Evolutionary conservation across 2,797 vertebrate species (phyloP).

Genomic region (Miichthys miiuy): DNA sequence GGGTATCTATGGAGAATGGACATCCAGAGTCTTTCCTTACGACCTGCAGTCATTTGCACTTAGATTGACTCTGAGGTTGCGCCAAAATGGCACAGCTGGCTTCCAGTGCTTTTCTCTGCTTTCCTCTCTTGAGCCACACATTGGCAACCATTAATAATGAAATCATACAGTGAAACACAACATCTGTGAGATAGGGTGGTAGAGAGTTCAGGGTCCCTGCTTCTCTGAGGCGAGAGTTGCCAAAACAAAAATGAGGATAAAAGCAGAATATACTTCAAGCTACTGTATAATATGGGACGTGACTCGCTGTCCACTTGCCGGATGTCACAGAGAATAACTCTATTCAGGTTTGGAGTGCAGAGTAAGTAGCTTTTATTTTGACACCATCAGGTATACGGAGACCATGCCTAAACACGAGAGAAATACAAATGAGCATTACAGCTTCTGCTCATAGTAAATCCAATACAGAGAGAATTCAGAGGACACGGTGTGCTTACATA

Average conservation of each 20-base stretch:
- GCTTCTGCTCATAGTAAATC: conserved; percentile 62
- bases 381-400: conserved; percentile 64
- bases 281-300: conserved; percentile 60
- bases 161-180: conserved; percentile 72
- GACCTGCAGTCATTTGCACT: conserved; percentile 85
- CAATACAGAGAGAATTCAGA: conserved; percentile 69
- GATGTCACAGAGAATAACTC: conserved; percentile 68
- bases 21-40: conserved; percentile 76
- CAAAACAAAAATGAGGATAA: conserved; percentile 69
- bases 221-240: conserved; percentile 64
- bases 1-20: conserved; percentile 77
- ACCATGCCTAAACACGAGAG: conserved; percentile 48
- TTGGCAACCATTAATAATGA: conserved; percentile 78
- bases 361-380: conserved; percentile 72
- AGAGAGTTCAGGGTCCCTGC: conserved; percentile 67
- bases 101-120: conserved; percentile 52
- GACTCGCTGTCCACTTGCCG: conserved; percentile 53
- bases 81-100: conserved; percentile 78
- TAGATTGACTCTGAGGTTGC: conserved; percentile 84
- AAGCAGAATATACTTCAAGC: conserved; percentile 62
- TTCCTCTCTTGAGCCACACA: conserved; percentile 62
- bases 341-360: conserved; percentile 62
- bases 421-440: conserved; percentile 70
- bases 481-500: conserved; percentile 72
- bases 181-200: conserved; percentile 67